Conservation (phyloP, 2,113 vertebrate species). For the Crocuta crocuta region DNA sequence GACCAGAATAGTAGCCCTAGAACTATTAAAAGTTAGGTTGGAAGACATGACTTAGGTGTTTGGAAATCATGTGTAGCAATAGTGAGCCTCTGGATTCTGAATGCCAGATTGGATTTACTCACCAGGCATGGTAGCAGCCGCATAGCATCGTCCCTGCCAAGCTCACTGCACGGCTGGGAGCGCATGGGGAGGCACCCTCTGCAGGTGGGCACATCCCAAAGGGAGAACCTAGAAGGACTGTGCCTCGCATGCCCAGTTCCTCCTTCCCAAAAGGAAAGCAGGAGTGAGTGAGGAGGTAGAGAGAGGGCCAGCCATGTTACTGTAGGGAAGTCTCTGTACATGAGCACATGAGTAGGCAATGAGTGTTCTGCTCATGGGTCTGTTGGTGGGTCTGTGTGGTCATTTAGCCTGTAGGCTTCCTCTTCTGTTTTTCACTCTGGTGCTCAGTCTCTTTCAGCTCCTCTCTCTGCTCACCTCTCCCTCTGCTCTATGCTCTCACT, state of each 20-base stretch:
- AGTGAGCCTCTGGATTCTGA: slow-evolving; percentile 14
- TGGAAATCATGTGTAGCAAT: neutral
- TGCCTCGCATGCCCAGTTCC: neutral
- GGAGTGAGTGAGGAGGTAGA: neutral
- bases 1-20: neutral
- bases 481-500: neutral
- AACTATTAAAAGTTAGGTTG: neutral
- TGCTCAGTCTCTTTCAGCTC: neutral
- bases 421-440: neutral
- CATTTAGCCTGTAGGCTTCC: neutral
- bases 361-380: neutral
- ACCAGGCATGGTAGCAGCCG: neutral
- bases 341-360: neutral
- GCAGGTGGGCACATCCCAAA: neutral
- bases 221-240: neutral
- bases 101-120: neutral
- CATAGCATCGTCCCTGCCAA: neutral
- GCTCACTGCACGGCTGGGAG: neutral
- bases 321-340: neutral
- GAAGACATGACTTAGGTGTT: neutral
- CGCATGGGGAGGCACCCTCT: neutral
- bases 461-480: neutral
- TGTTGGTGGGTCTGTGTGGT: neutral
- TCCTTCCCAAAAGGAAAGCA: neutral
- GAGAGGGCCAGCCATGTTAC: neutral